A percentile compares a stretch with the other conserved stretches of the same genome.
Conservation (phyloP, 2,888 invertebrate genomes). For the Caenorhabditis auriculariae region DNA sequence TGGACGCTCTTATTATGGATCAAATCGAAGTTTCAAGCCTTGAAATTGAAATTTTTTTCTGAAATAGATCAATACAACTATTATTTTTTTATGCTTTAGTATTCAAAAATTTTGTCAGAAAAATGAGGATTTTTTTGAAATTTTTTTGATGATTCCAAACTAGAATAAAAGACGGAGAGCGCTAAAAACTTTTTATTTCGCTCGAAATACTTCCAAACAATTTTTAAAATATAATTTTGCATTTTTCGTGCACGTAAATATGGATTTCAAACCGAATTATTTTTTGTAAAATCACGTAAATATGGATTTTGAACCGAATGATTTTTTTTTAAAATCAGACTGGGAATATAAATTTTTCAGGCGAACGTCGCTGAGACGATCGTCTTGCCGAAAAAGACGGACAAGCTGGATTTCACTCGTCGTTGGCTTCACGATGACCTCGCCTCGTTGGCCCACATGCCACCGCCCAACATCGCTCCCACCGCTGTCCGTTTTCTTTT, state of each 20-base stretch:
- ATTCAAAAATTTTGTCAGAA: background rate
- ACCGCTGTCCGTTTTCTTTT: constrained; percentile 19
- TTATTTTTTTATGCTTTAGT: background rate
- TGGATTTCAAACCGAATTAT: background rate
- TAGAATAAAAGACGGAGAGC: too few relatives aligned
- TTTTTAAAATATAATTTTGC: background rate
- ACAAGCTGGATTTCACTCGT: constrained; percentile 61
- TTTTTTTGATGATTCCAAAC: too few relatives aligned
- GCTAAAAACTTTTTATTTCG: too few relatives aligned
- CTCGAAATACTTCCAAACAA: too few relatives aligned
- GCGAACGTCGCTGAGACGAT: constrained; percentile 57
- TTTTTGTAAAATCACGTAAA: background rate
- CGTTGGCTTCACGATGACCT: constrained; percentile 59
- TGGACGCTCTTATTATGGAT: background rate
- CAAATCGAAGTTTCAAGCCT: background rate
- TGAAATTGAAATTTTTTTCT: background rate
- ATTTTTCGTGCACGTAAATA: background rate
- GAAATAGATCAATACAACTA: background rate
- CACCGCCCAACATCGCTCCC: constrained; percentile 38
- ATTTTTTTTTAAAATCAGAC: background rate
- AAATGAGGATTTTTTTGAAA: too few relatives aligned
- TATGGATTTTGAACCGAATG: background rate
- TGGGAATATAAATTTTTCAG: too few relatives aligned
- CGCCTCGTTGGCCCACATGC: constrained; percentile 35
- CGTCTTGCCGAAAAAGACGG: constrained; percentile 53